A percentile compares a stretch with the other conserved stretches of the same genome.
phyloP scores from a whole-genome alignment of 2,797 vertebrate genomes.

The Myripristis jacobus region DNA sequence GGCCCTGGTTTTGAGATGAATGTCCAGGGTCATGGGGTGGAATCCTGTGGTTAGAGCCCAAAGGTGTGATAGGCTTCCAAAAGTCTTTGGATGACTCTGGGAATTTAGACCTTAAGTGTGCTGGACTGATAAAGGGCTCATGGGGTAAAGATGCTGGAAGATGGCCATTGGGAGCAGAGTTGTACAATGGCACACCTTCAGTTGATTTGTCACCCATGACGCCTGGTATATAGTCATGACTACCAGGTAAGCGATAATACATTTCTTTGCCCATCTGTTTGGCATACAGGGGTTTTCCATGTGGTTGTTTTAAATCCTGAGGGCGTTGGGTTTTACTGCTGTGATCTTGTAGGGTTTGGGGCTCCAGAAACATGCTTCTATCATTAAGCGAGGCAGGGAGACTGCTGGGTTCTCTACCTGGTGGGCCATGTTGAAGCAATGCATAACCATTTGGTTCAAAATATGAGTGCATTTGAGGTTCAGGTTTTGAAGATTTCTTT shows the following conservation, averaged over 20 bases:
- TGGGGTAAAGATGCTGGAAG: not conserved
- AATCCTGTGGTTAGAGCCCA: constrained; percentile 10
- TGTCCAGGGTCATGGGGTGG: constrained; percentile 15
- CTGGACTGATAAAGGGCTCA: not conserved
- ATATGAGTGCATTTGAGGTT: not conserved
- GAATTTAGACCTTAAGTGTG: constrained; percentile 16
- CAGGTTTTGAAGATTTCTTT: constrained; percentile 14
- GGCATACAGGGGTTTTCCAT: not conserved
- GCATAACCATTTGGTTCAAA: constrained; percentile 37
- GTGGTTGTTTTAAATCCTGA: not conserved
- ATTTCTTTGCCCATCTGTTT: constrained; percentile 1
- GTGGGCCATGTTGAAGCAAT: constrained; percentile 63
- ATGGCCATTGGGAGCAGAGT: not conserved
- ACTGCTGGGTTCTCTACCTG: constrained; percentile 24
- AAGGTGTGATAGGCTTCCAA: constrained; percentile 12
- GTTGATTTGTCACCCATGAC: not conserved
- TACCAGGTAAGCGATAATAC: not conserved
- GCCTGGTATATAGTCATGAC: not conserved
- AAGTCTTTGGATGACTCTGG: constrained; percentile 17
- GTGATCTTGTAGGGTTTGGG: not conserved
- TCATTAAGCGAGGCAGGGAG: not conserved
- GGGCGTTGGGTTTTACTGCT: not conserved
- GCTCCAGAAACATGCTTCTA: not conserved
- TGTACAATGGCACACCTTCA: not conserved
- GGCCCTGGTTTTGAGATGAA: constrained; percentile 10